A percentile compares a stretch with the other conserved stretches of the same genome.
Conservation (phyloP, 1,140 invertebrate species). For the Formica selysi region DNA sequence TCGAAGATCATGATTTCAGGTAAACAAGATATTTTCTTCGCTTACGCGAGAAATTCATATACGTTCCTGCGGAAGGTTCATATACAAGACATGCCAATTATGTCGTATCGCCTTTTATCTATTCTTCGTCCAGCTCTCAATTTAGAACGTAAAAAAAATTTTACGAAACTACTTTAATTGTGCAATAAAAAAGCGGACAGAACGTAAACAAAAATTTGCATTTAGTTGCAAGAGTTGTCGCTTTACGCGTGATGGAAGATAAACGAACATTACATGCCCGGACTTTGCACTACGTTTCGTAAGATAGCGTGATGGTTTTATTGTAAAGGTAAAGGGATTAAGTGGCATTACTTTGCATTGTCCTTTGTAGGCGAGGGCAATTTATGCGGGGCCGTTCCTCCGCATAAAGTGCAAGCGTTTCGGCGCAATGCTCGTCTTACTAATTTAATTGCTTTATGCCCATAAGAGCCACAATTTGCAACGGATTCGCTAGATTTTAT, state of each 20-base stretch:
- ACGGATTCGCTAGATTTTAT: conserved; percentile 3
- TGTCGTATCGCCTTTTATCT: neutral
- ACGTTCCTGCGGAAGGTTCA: neutral
- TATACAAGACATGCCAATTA: neutral
- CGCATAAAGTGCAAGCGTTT: conserved; percentile 60
- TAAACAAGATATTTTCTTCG: neutral
- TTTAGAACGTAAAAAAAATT: neutral
- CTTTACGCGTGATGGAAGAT: conserved; percentile 53
- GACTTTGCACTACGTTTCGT: conserved; percentile 41
- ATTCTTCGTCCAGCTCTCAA: neutral
- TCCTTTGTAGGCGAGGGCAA: conserved; percentile 59
- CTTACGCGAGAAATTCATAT: neutral
- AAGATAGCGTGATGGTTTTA: conserved; percentile 54
- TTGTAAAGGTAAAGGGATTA: conserved; percentile 59
- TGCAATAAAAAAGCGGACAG: conserved; percentile 48
- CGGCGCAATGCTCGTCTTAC: conserved; percentile 44
- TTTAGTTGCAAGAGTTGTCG: conserved; percentile 48
- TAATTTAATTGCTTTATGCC: conserved; percentile 58
- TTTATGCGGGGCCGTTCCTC: conserved; percentile 57
- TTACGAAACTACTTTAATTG: conserved; percentile 43
- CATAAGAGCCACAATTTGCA: conserved; percentile 37
- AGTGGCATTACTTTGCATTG: conserved; percentile 60
- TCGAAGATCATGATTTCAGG: conserved; percentile 20
- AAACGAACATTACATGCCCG: conserved; percentile 56
- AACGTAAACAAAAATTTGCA: conserved; percentile 60